These are phyloP conservation scores for Brachionichthys hirsutus DNA, from an alignment of 2,113 vertebrate genomes.

Conservation along the genomic window DNA sequence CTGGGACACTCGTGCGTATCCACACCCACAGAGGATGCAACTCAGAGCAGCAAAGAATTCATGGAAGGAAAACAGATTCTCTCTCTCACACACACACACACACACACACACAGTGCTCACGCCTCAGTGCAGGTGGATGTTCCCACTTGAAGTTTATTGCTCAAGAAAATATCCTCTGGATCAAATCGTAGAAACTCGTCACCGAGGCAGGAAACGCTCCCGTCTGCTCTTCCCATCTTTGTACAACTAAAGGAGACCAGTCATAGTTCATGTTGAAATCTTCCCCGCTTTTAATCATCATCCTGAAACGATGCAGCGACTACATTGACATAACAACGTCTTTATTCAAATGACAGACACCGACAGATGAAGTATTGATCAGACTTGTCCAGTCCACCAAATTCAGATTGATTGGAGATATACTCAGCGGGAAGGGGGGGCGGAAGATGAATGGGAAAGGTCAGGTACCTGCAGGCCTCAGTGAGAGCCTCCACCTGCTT, in stretches of 20 bases:
- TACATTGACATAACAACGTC: slow-evolving; percentile 1
- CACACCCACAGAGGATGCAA: slow-evolving; percentile 51
- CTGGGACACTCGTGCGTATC: slow-evolving; percentile 38
- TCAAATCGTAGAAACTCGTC: slow-evolving; percentile 22
- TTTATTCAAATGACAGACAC: too few relatives aligned
- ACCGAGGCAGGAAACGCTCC: slow-evolving; percentile 50
- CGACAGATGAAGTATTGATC: too few relatives aligned
- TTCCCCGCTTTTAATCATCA: slow-evolving; percentile 13
- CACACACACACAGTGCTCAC: slow-evolving; percentile 6
- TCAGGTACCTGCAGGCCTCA: background rate
- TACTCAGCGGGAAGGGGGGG: too few relatives aligned
- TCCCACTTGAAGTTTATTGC: slow-evolving; percentile 18
- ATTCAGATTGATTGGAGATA: too few relatives aligned
- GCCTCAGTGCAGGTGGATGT: background rate
- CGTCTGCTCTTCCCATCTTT: slow-evolving; percentile 49
- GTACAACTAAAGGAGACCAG: slow-evolving; percentile 26
- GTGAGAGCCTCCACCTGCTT: background rate
- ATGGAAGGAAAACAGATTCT: slow-evolving; percentile 68
- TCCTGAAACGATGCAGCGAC: background rate
- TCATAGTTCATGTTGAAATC: slow-evolving; percentile 40
- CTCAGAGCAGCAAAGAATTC: slow-evolving; percentile 62
- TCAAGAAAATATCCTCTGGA: slow-evolving; percentile 26
- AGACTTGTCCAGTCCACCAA: too few relatives aligned
- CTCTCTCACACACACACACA: background rate
- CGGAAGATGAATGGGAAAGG: too few relatives aligned